phyloP scores from a whole-genome alignment of 2,888 invertebrate genomes.

The Diarsia brunnea region DNA sequence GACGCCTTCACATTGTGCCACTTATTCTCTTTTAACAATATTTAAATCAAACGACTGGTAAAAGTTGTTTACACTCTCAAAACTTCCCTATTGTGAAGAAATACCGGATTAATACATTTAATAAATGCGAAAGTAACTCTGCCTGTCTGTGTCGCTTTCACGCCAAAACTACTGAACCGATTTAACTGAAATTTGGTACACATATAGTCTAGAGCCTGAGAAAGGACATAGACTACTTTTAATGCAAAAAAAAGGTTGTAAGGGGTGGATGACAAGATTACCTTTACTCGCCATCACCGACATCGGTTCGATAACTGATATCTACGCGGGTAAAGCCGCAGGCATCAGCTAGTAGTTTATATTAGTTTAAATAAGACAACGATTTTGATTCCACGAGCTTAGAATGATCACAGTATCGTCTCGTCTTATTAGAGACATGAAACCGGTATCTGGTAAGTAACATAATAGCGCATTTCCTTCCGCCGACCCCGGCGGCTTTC shows the following conservation, averaged over 20 bases:
- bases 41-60: constrained; percentile 35
- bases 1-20: constrained; percentile 36
- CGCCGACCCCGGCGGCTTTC: constrained; percentile 22
- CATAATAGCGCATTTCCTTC: constrained; percentile 42
- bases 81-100: constrained; percentile 14
- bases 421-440: constrained; percentile 15
- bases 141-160: too few species aligned
- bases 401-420: not conserved
- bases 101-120: constrained; percentile 11
- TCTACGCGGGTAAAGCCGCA: too few species aligned
- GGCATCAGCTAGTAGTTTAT: not conserved
- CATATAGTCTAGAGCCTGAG: too few species aligned
- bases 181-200: too few species aligned
- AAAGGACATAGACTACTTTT: too few species aligned
- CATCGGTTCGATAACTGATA: too few species aligned
- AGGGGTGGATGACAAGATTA: too few species aligned
- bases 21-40: constrained; percentile 29
- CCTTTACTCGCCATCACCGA: too few species aligned
- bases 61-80: constrained; percentile 39
- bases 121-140: too few species aligned
- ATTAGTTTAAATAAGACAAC: not conserved
- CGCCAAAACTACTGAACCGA: too few species aligned
- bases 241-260: too few species aligned
- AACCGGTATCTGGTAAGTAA: constrained; percentile 21
- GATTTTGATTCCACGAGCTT: not conserved